A percentile compares a stretch with the other conserved stretches of the same genome.
Evolutionary conservation across 2,113 vertebrate species (phyloP).

Genomic region (Aldabrachelys gigantea): DNA sequence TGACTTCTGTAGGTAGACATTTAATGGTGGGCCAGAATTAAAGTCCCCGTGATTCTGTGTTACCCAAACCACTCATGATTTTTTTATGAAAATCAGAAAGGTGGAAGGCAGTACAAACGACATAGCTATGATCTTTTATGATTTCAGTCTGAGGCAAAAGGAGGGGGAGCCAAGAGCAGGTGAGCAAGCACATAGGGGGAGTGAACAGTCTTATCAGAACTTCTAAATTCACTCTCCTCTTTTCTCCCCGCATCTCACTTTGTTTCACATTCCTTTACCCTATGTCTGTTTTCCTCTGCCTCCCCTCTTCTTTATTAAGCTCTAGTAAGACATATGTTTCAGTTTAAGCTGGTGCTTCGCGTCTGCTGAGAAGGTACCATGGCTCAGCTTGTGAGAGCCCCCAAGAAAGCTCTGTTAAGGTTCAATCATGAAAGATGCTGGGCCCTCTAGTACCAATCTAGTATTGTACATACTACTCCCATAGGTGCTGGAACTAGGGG

Average conservation of each 20-base stretch:
- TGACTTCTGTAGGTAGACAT: not conserved
- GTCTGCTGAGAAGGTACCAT: not conserved
- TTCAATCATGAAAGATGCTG: not conserved
- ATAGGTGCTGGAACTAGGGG: no score
- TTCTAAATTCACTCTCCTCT: not conserved
- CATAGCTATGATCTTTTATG: not conserved
- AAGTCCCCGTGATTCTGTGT: not conserved
- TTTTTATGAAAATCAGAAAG: not conserved
- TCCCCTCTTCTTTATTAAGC: not conserved
- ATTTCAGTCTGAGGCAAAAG: not conserved
- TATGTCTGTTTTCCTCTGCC: not conserved
- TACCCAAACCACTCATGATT: not conserved
- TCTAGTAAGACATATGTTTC: not conserved
- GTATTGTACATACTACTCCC: not conserved
- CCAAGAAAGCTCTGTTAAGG: not conserved
- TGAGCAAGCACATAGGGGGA: not conserved
- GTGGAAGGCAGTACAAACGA: not conserved
- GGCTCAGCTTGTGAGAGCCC: not conserved
- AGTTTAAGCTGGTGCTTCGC: not conserved
- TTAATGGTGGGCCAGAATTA: not conserved
- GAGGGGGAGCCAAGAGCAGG: not conserved
- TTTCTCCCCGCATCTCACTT: not conserved
- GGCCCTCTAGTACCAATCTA: not conserved
- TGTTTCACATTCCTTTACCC: not conserved
- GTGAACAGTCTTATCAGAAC: not conserved